Percentiles rank a stretch among this genome's conserved stretches.
Conservation (phyloP, 2,797 vertebrate species). For the Nothura maculosa region DNA sequence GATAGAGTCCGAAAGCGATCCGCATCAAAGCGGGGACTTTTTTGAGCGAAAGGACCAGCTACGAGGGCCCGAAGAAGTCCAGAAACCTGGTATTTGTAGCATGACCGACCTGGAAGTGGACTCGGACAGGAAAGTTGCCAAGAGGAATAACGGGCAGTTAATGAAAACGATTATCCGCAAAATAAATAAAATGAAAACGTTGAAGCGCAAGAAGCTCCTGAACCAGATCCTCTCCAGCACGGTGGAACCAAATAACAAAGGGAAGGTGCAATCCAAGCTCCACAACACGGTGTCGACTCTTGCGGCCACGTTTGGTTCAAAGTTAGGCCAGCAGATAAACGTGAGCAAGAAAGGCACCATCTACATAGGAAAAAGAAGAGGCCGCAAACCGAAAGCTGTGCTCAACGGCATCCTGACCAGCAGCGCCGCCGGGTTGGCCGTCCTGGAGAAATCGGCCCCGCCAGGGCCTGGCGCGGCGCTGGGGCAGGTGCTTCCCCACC, state of each 20-base stretch:
- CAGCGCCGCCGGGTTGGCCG: slow-evolving; percentile 58
- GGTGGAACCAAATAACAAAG: slow-evolving; percentile 82
- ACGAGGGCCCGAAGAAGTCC: slow-evolving; percentile 72
- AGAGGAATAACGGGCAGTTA: slow-evolving; percentile 91
- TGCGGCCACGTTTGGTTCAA: slow-evolving; percentile 94
- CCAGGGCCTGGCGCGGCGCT: slow-evolving; percentile 66
- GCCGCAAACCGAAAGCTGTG: slow-evolving; percentile 94
- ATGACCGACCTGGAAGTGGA: slow-evolving; percentile 79
- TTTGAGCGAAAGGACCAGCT: slow-evolving; percentile 78
- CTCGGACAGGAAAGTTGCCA: slow-evolving; percentile 87
- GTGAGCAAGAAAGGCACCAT: slow-evolving; percentile 99
- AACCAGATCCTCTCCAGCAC: slow-evolving; percentile 88
- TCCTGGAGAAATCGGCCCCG: slow-evolving; percentile 80
- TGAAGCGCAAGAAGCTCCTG: slow-evolving; percentile 93
- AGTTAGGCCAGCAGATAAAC: slow-evolving; percentile 96
- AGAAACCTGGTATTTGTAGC: slow-evolving; percentile 68
- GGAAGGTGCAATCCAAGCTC: slow-evolving; percentile 85
- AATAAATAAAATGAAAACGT: slow-evolving; percentile 97
- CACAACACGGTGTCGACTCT: slow-evolving; percentile 89
- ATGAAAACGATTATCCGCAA: slow-evolving; percentile 95
- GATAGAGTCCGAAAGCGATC: slow-evolving; percentile 75
- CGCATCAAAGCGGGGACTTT: slow-evolving; percentile 73
- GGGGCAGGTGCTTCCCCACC: slow-evolving; percentile 84
- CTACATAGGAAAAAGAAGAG: slow-evolving; percentile 98
- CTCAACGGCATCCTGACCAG: slow-evolving; percentile 77